Percentiles rank a stretch among this genome's conserved stretches.
Evolutionary conservation across 2,888 invertebrate genomes (phyloP).

Genomic region (Rhodophaea formosa): DNA sequence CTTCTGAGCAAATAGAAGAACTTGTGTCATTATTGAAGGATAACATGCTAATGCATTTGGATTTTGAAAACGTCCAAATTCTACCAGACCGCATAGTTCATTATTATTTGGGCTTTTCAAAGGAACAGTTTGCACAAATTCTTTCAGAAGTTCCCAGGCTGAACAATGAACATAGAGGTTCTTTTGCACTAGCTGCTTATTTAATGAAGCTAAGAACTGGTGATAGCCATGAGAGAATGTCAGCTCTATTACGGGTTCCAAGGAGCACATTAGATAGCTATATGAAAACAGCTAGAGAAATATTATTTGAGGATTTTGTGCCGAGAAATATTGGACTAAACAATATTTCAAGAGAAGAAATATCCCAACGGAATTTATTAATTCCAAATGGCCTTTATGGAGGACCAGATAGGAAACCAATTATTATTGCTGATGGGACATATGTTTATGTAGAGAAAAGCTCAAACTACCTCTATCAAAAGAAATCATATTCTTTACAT

Average conservation of each 20-base stretch:
- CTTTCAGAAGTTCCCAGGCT: conserved; percentile 8
- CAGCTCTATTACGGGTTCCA: conserved; percentile 19
- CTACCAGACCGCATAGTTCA: conserved; percentile 1
- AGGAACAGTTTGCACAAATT: conserved; percentile 6
- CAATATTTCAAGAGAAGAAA: conserved; percentile 21
- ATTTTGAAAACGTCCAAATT: conserved; percentile 15
- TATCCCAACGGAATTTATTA: conserved; percentile 22
- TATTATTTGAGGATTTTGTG: conserved; percentile 21
- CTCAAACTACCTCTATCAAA: conserved; percentile 27
- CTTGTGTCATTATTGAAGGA: conserved; percentile 1
- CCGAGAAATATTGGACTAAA: conserved; percentile 19
- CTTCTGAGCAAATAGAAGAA: conserved; percentile 14
- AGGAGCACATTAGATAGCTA: conserved; percentile 15
- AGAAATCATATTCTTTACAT: conserved; percentile 27
- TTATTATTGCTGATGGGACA: conserved; percentile 26
- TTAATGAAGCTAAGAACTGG: conserved; percentile 23
- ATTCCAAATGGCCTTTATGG: conserved; percentile 25
- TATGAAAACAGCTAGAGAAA: conserved; percentile 17
- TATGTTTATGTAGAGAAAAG: conserved; percentile 30
- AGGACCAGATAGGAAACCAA: conserved; percentile 19
- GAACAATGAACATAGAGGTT: conserved; percentile 17
- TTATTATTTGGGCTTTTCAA: conserved; percentile 13
- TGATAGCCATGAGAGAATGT: conserved; percentile 19
- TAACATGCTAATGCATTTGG: conserved; percentile 5
- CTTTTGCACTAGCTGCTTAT: conserved; percentile 21